Evolutionary conservation across 2,888 invertebrate species (phyloP).

Genomic region (Stegophylla sp.): DNA sequence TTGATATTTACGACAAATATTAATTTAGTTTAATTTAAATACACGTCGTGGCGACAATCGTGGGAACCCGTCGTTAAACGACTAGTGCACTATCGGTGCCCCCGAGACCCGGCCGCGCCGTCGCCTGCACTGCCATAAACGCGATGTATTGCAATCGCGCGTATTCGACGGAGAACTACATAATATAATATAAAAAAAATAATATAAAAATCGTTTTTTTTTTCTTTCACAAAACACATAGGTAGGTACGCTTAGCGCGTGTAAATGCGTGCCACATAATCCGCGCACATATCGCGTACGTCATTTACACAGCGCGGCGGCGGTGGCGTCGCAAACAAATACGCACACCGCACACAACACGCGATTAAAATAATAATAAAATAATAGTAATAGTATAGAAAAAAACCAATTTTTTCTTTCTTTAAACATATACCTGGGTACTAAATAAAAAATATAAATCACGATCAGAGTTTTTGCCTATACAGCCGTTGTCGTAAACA

Average conservation of each 20-base stretch:
- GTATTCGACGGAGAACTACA: constrained; percentile 22
- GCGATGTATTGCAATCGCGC: constrained; percentile 9
- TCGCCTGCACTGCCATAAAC: neutral
- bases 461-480: constrained; percentile 15
- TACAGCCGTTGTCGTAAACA: constrained; percentile 9
- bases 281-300: constrained; percentile 55
- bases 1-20: constrained; percentile 41
- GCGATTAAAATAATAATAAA: constrained; percentile 7
- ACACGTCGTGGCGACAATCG: constrained; percentile 17
- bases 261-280: constrained; percentile 57
- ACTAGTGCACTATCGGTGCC: neutral
- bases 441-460: constrained; percentile 9
- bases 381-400: neutral
- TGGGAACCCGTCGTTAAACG: constrained; percentile 47
- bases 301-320: constrained; percentile 52
- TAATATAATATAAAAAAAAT: constrained; percentile 9
- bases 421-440: neutral
- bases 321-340: constrained; percentile 11
- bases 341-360: neutral
- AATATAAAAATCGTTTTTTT: constrained; percentile 22
- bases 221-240: neutral
- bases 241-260: constrained; percentile 31
- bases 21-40: constrained; percentile 52
- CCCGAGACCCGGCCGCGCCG: neutral
- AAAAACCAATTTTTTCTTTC: too few relatives aligned